Base-by-base conservation (phyloP, 2,888 invertebrate genomes). In the Gonocerus acuteangulatus region DNA sequence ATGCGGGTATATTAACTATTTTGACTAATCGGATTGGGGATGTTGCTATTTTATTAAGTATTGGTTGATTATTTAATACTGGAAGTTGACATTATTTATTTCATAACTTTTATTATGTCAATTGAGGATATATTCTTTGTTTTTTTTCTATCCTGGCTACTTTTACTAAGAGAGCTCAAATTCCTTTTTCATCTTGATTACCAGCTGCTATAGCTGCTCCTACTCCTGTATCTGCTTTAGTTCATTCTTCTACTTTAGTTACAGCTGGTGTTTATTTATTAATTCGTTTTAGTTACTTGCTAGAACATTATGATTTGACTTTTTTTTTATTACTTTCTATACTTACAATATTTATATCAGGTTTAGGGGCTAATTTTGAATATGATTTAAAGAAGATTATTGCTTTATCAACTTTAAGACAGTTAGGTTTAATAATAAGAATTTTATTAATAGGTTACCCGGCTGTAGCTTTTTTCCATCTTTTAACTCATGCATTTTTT, bases 101-200 rank as follows among this genome's bases (percentile, higher is more conserved):
- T 23, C 9, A 23, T 49, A 23, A 11, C 3, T 22, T 23, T 51
- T 34, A 16, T 32, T 44, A 48, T 49, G 15, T 15, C 18, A 39
- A 27, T 60, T 19, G 42, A 11, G 9, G 22, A 11, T 39, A 15
- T 39, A 36, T 51, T 60, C 32, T 11, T 45, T 49, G 45, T 48
- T 22, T 54, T 52, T 19, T 47, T 1, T 1, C 34, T 39, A 59
- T 75, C 42, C 54, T 79, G 18, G 82, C 82, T 0, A 78, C 80
- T 57, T 81, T 86, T 76, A 86, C 86, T 63, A 88, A 88, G 75
- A 87, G 86, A 68, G 87, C 87, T 71, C 87, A 88, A 74, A 82
- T 87, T 78, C 87, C 87, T 48, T 89, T 88, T 83, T 85, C 84
- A 65, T 80, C 84, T 48, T 88, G 87, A 69, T 74, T 87, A 51